Conservation (phyloP, 2,797 vertebrate species). For the Helicolenus hilgendorfi region DNA sequence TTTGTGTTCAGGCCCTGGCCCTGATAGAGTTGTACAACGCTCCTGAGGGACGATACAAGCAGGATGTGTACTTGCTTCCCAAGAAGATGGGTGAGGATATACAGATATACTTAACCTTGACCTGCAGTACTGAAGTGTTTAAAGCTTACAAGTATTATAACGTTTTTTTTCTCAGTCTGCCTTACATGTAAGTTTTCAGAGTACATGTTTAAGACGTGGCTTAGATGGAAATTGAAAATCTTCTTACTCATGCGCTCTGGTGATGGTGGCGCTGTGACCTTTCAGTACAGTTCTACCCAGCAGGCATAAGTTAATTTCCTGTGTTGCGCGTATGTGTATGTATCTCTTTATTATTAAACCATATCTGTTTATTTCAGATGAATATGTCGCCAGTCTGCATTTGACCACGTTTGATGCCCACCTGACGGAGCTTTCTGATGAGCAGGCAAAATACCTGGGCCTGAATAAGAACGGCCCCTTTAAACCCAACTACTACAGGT, state of each 20-base stretch:
- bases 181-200: background rate
- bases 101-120: background rate
- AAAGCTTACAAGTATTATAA: background rate
- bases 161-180: background rate
- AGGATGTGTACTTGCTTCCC: slow-evolving; percentile 97
- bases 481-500: slow-evolving; percentile 99
- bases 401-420: slow-evolving; percentile 96
- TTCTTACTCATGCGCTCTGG: too few relatives aligned
- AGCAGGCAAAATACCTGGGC: slow-evolving; percentile 97
- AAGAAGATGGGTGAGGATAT: slow-evolving; percentile 96
- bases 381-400: slow-evolving; percentile 96
- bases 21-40: slow-evolving; percentile 97
- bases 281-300: background rate
- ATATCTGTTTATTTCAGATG: slow-evolving; percentile 88
- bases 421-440: slow-evolving; percentile 95
- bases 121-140: slow-evolving; percentile 2
- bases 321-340: background rate
- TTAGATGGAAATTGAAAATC: background rate
- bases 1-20: slow-evolving; percentile 92
- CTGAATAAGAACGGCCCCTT: slow-evolving; percentile 98
- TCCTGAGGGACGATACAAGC: slow-evolving; percentile 96
- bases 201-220: background rate
- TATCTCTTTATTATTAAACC: background rate
- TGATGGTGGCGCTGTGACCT: too few relatives aligned
- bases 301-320: background rate